phyloP scores from a whole-genome alignment of 2,888 invertebrate genomes.

The Neoaliturus tenellus region DNA sequence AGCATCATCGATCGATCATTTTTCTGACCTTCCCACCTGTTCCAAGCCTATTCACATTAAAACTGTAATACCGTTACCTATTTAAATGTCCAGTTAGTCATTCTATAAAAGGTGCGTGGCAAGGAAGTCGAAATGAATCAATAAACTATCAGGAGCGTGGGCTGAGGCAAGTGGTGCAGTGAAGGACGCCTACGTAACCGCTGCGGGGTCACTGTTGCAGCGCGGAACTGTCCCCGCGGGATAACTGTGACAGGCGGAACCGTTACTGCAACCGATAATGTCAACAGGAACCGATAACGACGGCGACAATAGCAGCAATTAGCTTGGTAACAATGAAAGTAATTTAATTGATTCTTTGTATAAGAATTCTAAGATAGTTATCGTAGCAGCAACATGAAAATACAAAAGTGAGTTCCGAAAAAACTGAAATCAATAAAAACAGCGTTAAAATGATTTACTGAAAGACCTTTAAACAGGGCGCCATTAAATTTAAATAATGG shows the following conservation, averaged over 20 bases:
- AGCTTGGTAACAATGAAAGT: no score
- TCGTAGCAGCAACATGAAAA: no score
- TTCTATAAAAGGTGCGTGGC: conserved; percentile 1
- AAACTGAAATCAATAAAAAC: no score
- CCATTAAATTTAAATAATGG: no score
- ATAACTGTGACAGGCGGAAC: background rate
- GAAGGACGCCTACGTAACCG: background rate
- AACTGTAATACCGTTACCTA: background rate
- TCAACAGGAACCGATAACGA: background rate
- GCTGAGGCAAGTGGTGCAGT: background rate
- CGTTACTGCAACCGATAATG: background rate
- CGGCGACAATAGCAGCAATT: no score
- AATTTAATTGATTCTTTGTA: no score
- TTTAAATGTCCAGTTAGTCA: background rate
- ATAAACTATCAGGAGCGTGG: conserved; percentile 12
- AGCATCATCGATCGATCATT: no score
- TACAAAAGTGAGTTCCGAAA: no score
- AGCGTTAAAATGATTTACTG: no score
- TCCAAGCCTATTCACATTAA: background rate
- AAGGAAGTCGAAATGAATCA: background rate
- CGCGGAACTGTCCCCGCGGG: background rate
- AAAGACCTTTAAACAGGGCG: no score
- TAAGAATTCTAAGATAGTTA: no score
- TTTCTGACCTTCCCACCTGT: background rate
- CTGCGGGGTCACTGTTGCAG: background rate